Evolutionary conservation across 1,140 invertebrate species (phyloP).

Genomic region (Psilanteris sp.): DNA sequence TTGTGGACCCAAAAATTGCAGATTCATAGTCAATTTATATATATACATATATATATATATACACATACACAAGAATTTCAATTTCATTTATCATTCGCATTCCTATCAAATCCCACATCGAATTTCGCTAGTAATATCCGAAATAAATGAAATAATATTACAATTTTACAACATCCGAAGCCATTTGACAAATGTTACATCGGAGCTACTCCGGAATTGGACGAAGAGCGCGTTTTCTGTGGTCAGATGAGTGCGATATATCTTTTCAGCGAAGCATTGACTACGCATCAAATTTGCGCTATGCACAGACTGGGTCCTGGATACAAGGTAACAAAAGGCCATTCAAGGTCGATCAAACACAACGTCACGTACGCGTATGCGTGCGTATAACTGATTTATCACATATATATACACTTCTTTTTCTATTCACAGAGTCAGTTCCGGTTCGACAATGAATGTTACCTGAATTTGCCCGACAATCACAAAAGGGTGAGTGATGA

Average conservation of each 20-base stretch:
- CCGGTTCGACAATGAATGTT: conserved; percentile 98
- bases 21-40: too few relatives aligned
- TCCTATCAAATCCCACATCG: too few relatives aligned
- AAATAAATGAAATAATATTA: conserved; percentile 28
- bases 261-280: conserved; percentile 97
- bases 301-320: conserved; percentile 97
- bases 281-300: conserved; percentile 97
- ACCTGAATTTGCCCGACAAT: conserved; percentile 95
- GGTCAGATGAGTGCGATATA: conserved; percentile 99
- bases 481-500: conserved; percentile 95
- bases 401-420: neutral
- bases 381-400: conserved; percentile 11
- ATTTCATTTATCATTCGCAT: too few relatives aligned
- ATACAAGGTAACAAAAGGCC: conserved; percentile 89
- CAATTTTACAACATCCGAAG: conserved; percentile 79
- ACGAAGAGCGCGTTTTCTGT: conserved; percentile 98
- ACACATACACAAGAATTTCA: too few relatives aligned
- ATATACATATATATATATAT: too few relatives aligned
- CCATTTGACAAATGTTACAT: conserved; percentile 99
- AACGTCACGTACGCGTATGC: too few relatives aligned
- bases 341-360: neutral
- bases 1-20: too few relatives aligned
- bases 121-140: too few relatives aligned
- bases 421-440: conserved; percentile 95
- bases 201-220: conserved; percentile 95